These are phyloP conservation scores for Philaenus spumarius DNA, from an alignment of 1,140 invertebrate genomes.

Conservation along the genomic window DNA sequence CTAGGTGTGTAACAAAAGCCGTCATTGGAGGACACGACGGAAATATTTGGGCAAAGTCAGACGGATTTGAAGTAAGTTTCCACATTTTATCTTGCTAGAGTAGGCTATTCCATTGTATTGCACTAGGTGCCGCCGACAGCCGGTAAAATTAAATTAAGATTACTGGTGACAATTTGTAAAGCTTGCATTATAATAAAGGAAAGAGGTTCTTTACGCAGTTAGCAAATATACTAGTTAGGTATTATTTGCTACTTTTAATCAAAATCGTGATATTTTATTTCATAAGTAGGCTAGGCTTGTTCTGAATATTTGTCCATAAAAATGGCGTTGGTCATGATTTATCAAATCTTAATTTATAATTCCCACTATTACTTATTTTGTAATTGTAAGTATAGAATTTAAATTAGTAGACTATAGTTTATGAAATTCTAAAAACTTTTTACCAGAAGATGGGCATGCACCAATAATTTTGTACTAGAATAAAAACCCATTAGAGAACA, in stretches of 20 bases:
- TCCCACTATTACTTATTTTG: no score
- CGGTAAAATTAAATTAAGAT: background rate
- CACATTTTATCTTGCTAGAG: background rate
- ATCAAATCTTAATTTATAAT: background rate
- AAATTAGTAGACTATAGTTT: no score
- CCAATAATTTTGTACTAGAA: no score
- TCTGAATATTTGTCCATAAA: background rate
- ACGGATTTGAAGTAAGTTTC: conserved; percentile 84
- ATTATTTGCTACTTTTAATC: no score
- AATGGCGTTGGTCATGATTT: background rate
- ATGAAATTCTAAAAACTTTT: no score
- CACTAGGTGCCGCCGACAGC: background rate
- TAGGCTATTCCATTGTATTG: background rate
- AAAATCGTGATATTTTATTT: no score
- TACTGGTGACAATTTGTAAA: background rate
- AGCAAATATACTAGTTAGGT: no score
- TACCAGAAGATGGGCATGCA: no score
- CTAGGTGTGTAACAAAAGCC: conserved; percentile 86
- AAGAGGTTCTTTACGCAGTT: no score
- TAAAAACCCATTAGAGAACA: no score
- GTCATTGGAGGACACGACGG: conserved; percentile 92
- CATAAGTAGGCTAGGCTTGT: background rate
- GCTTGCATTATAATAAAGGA: no score
- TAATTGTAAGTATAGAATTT: no score
- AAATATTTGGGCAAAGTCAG: conserved; percentile 90